Conservation (phyloP, 2,113 vertebrate species). For the Lepus europaeus region DNA sequence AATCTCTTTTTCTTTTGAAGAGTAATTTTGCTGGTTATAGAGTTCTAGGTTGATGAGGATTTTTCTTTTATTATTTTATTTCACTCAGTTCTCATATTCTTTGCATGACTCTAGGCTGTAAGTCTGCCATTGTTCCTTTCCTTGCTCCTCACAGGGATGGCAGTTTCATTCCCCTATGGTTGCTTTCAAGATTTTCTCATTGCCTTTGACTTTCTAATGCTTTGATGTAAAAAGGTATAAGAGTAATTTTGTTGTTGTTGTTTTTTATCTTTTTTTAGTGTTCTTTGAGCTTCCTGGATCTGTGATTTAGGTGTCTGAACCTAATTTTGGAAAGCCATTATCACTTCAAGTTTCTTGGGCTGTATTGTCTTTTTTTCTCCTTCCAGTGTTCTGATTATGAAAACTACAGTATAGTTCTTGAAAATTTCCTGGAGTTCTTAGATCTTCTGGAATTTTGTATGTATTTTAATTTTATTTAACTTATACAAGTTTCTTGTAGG, state of each 20-base stretch:
- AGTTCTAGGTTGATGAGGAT: not conserved
- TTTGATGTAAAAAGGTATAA: not conserved
- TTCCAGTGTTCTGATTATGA: not conserved
- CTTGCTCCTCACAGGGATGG: not conserved
- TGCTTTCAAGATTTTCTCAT: not conserved
- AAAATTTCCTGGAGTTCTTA: not conserved
- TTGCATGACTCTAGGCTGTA: not conserved
- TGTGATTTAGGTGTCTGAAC: not conserved
- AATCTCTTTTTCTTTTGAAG: not conserved
- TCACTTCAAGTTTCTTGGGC: not conserved
- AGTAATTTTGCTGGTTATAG: not conserved
- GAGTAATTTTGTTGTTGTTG: not conserved
- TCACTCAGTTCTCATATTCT: not conserved
- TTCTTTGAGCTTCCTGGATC: not conserved
- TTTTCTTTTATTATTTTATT: not conserved
- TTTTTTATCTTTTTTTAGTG: not conserved
- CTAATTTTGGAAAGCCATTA: not conserved
- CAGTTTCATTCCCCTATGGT: too few species aligned
- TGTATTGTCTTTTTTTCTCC: not conserved
- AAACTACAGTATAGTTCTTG: not conserved
- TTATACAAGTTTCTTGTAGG: too few species aligned
- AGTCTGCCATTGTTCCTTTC: not conserved
- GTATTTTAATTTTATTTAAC: not conserved
- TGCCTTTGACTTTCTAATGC: not conserved
- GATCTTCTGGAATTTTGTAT: not conserved